A percentile compares a stretch with the other conserved stretches of the same genome.
phyloP scores from a whole-genome alignment of 2,797 vertebrate species.

The Eulemur albifrons region DNA sequence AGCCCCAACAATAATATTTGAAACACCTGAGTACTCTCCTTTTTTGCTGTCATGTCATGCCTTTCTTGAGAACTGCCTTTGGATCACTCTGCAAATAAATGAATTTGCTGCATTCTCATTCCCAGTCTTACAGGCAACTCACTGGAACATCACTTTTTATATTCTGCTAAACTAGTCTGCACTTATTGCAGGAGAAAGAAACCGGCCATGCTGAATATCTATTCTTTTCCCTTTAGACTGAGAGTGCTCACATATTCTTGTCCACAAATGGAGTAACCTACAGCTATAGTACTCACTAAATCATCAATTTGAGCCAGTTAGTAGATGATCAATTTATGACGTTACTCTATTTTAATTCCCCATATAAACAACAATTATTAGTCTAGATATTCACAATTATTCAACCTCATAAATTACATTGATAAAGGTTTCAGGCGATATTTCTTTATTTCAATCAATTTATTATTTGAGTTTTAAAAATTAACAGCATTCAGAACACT shows the following conservation, averaged over 20 bases:
- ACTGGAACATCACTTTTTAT: neutral
- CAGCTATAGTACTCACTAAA: neutral
- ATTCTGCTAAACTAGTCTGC: neutral
- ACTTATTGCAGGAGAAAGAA: neutral
- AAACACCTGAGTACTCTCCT: neutral
- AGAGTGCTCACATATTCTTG: neutral
- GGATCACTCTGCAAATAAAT: neutral
- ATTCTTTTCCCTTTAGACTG: neutral
- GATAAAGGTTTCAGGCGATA: conserved; percentile 48
- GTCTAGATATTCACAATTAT: conserved; percentile 37
- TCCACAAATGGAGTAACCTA: neutral
- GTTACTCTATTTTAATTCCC: conserved; percentile 36
- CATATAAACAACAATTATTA: conserved; percentile 21
- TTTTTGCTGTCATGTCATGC: neutral
- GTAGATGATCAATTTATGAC: neutral
- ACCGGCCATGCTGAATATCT: neutral
- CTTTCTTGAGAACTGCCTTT: neutral
- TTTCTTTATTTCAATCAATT: conserved; percentile 73
- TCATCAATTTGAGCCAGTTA: neutral
- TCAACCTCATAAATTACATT: conserved; percentile 26
- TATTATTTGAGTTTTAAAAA: conserved; percentile 58
- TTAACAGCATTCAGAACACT: conserved; percentile 12
- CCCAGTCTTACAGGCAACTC: neutral
- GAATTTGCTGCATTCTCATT: neutral
- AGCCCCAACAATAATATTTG: neutral